Evolutionary conservation across 2,888 invertebrate species (phyloP), one percentile per base, ranked within the genome.

Genomic region (Sicus ferrugineus): DNA sequence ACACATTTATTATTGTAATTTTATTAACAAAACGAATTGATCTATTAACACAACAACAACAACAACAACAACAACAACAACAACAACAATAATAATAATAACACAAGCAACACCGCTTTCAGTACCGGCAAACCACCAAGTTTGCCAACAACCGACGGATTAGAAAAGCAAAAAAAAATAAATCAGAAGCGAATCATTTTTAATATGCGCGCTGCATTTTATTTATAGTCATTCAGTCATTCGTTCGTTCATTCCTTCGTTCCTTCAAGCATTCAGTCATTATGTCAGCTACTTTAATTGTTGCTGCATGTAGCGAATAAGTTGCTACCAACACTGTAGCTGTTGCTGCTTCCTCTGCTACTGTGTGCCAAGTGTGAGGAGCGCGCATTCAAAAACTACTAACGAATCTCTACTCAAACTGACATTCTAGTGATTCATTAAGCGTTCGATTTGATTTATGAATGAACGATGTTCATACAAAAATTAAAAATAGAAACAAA

Each of bases 331-430:
- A 21, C 23, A 21, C 21, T 52, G 50, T 21, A 4, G 1, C 7
- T 54, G 54, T 9, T 23, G 26, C 21, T 52, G 52, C 21, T 52
- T 11, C 19, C 19, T 9, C 23, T 26, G 28, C 28, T 28, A 16
- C 16, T 54, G 28, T 54, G 28, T 23, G 23, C 1, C 2, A 5
- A 14, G 23, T 54, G 23, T 11, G 21, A 21, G 6, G 23, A 23
- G 11, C 2, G 23, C 28, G 14, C 26, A 54, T 14, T 42, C 9
- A 54, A 28, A 23, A 11, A 26, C 23, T 26, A 54, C 28, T 54
- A 52, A 48, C 21, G 19, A 54, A 54, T 54, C 54, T n/a, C n/a
- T n/a, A 54, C 54, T 54, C 23, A 54, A 54, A 54, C 26, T 28
- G 26, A 54, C 9, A 11, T 26, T 28, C 28, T 5, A 28, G 11